Conservation (phyloP, 2,113 vertebrate genomes). For the Macroglossus sobrinus region DNA sequence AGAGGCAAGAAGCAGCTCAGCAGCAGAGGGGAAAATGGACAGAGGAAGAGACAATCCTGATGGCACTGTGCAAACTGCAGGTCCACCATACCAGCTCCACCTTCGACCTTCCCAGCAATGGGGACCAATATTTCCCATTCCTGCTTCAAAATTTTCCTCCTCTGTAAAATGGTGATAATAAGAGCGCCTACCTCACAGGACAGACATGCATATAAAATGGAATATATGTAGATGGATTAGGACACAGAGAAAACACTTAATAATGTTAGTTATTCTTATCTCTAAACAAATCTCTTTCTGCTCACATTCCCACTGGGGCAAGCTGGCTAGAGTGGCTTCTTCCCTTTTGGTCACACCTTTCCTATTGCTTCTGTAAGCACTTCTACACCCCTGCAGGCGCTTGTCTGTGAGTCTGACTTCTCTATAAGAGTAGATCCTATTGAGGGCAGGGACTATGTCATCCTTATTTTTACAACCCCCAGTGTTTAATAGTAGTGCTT, state of each 20-base stretch:
- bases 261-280: not conserved
- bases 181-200: not conserved
- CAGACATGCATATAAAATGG: not conserved
- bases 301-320: not conserved
- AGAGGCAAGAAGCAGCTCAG: not conserved
- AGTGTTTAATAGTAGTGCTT: not conserved
- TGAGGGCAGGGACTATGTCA: not conserved
- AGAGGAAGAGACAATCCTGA: no score
- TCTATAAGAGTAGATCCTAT: not conserved
- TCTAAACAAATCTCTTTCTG: not conserved
- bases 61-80: not conserved
- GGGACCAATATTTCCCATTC: not conserved
- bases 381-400: not conserved
- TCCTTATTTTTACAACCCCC: not conserved
- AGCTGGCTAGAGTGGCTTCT: not conserved
- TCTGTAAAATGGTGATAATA: not conserved
- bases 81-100: not conserved
- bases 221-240: not conserved
- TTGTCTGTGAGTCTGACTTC: not conserved
- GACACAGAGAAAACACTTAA: not conserved
- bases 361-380: not conserved
- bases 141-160: not conserved
- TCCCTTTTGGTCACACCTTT: not conserved
- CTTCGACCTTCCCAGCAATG: not conserved
- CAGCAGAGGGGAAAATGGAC: no score